Evolutionary conservation across 2,888 invertebrate genomes (phyloP), one percentile per base, ranked within the genome.

Genomic region (Baccha elongata): DNA sequence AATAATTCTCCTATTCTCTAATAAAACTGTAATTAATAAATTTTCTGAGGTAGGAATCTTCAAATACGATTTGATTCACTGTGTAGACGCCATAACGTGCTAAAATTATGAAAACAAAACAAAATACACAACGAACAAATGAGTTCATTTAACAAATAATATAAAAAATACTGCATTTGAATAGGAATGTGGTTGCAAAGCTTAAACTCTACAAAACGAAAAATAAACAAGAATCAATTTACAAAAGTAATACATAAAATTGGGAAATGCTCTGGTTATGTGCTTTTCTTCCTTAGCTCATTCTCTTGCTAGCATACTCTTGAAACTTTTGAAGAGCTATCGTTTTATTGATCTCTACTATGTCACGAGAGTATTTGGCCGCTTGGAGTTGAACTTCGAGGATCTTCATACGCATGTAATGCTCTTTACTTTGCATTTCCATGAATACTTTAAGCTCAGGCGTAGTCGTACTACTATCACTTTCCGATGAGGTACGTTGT

Each of bases 281-380:
- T n/a, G 23, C 26, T 29, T 10, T 15, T 42, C 19, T 19, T 60
- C 87, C 88, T 89, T 86, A 88, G 80, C 85, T 88, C 88, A 90
- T 72, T 11, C 90, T 87, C 80, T 89, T 89, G 86, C 87, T 78
- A 71, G 90, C 90, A 69, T 89, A 84, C 69, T 90, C 90, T 85
- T 93, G 93, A 21, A 93, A 88, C 87, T 92, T 92, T 86, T 93
- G 92, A 85, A 93, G 91, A 1, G 93, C 93, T 85, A 93, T 92
- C 53, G 93, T 93, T 88, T 93, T 93, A 86, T 93, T 93, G 29
- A 93, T 90, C 87, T 93, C 93, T 3, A 93, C 93, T 42, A 93
- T 92, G 87, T 93, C 93, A 85, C 93, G 89, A 85, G 88, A 88
- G 71, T 89, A 88, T 87, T 90, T 91, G 85, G 91, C 91, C 69